These are phyloP conservation scores for Clarias gariepinus DNA, from an alignment of 2,113 vertebrate species.

Conservation along the genomic window DNA sequence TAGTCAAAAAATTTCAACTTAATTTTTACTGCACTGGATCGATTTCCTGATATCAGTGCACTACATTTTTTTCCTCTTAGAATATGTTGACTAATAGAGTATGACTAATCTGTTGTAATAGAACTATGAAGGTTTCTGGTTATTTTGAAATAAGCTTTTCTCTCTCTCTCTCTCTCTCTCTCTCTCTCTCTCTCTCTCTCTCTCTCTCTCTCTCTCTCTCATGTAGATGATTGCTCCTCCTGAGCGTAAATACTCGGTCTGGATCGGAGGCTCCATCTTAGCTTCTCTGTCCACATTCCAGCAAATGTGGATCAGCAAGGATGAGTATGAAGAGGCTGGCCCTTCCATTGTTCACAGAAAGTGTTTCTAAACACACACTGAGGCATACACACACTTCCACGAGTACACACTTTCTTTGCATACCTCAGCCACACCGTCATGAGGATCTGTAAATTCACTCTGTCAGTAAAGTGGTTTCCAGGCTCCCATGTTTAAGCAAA, in stretches of 20 bases:
- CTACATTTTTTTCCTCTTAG: no score
- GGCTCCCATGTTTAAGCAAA: background rate
- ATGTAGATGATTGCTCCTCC: conserved; percentile 91
- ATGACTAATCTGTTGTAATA: background rate
- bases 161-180: background rate
- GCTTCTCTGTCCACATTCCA: conserved; percentile 99
- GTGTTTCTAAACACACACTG: conserved; percentile 88
- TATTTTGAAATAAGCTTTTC: background rate
- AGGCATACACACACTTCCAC: background rate
- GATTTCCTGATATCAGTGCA: no score
- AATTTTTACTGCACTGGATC: no score
- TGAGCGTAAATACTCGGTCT: conserved; percentile 97
- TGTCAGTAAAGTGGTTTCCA: background rate
- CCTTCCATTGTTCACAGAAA: conserved; percentile 99
- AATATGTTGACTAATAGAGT: background rate
- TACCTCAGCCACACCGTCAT: background rate
- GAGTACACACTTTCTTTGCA: background rate
- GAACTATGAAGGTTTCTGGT: background rate
- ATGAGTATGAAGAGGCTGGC: conserved; percentile 96
- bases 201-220: background rate
- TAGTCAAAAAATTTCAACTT: no score
- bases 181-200: background rate
- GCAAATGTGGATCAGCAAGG: conserved; percentile 99
- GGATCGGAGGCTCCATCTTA: conserved; percentile 98
- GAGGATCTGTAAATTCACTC: conserved; percentile 5